Evolutionary conservation across 2,888 invertebrate species (phyloP).

Genomic region (Melitaea athalia): DNA sequence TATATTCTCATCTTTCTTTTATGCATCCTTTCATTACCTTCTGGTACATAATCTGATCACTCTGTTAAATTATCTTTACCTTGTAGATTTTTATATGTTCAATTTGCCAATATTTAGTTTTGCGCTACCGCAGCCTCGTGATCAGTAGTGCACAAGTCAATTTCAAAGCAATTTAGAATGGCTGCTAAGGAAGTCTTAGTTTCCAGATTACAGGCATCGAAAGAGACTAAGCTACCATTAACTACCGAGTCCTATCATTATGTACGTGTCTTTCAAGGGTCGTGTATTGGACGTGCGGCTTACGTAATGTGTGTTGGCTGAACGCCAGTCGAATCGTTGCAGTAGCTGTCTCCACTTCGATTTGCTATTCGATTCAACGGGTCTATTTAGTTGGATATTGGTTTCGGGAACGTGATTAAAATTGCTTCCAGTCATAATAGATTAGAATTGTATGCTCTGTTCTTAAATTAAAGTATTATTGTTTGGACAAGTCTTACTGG

Average conservation of each 20-base stretch:
- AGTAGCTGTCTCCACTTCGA: slow-evolving; percentile 38
- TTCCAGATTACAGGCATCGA: slow-evolving; percentile 17
- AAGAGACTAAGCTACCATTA: slow-evolving; percentile 27
- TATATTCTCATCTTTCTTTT: no score
- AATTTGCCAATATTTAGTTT: not conserved
- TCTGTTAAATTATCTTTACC: no score
- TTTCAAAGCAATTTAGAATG: not conserved
- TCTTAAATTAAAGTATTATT: slow-evolving; percentile 25
- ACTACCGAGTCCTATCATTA: slow-evolving; percentile 37
- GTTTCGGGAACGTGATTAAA: slow-evolving; percentile 43
- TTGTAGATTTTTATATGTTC: no score
- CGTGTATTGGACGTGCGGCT: slow-evolving; percentile 41
- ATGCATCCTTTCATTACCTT: no score
- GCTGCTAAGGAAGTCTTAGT: not conserved
- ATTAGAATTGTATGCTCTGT: slow-evolving; percentile 26
- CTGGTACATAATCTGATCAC: no score
- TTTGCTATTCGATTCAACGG: slow-evolving; percentile 41
- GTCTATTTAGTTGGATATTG: slow-evolving; percentile 43
- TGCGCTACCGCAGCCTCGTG: not conserved
- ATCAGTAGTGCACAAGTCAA: not conserved
- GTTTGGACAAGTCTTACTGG: slow-evolving; percentile 13
- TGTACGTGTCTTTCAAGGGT: slow-evolving; percentile 38
- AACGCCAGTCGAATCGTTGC: slow-evolving; percentile 38
- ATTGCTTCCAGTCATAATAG: slow-evolving; percentile 37
- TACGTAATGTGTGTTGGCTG: slow-evolving; percentile 42